Conservation (phyloP, 2,113 vertebrate genomes). For the Calidris pygmaea region DNA sequence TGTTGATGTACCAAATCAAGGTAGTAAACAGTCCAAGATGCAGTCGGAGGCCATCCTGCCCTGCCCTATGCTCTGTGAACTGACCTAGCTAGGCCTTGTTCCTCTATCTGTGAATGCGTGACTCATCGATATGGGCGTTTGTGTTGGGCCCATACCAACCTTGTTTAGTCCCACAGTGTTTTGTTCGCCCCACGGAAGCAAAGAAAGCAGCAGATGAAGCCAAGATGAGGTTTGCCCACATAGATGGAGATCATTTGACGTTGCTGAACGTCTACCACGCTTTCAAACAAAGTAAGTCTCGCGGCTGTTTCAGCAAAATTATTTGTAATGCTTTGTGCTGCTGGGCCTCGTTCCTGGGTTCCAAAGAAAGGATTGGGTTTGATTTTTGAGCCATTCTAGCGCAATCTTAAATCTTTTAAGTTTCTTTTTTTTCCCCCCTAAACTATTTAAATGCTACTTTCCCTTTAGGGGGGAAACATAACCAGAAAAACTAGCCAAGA, state of each 20-base stretch:
- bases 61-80: slow-evolving; percentile 91
- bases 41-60: slow-evolving; percentile 89
- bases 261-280: slow-evolving; percentile 98
- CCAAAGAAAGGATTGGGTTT: not conserved
- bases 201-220: slow-evolving; percentile 97
- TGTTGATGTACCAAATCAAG: slow-evolving; percentile 88
- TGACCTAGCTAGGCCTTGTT: slow-evolving; percentile 97
- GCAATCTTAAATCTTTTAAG: not conserved
- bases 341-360: not conserved
- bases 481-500: not conserved
- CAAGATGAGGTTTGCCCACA: slow-evolving; percentile 98
- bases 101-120: slow-evolving; percentile 95
- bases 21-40: slow-evolving; percentile 87
- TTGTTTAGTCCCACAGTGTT: slow-evolving; percentile 99
- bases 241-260: slow-evolving; percentile 98
- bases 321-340: not conserved
- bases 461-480: not conserved
- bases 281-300: slow-evolving; percentile 94
- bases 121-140: slow-evolving; percentile 99
- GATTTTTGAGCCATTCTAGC: not conserved
- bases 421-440: not conserved
- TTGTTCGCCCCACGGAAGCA: slow-evolving; percentile 97
- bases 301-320: not conserved
- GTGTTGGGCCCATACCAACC: slow-evolving; percentile 99
- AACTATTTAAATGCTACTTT: not conserved